A percentile compares a stretch with the other conserved stretches of the same genome.
Conservation (phyloP, 2,797 vertebrate genomes). For the Zalophus californianus region DNA sequence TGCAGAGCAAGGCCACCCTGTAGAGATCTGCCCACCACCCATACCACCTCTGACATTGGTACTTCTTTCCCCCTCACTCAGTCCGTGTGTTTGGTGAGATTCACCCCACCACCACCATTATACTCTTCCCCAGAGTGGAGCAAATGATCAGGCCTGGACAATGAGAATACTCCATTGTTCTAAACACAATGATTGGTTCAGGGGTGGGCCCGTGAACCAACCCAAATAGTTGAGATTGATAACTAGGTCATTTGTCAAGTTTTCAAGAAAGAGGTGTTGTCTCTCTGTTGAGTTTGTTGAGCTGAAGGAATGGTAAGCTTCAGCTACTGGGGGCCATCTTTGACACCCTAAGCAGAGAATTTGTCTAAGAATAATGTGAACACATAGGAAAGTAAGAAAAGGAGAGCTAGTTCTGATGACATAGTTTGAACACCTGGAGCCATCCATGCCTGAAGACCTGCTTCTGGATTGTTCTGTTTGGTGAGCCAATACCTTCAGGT, state of each 20-base stretch:
- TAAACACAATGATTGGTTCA: background rate
- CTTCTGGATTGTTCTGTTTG: background rate
- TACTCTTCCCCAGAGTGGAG: background rate
- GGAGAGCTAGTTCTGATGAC: background rate
- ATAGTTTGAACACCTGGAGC: background rate
- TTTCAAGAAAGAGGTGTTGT: background rate
- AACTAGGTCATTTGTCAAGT: background rate
- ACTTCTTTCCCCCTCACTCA: background rate
- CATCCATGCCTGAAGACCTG: background rate
- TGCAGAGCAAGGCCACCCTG: background rate
- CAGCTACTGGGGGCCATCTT: background rate
- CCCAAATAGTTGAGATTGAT: background rate
- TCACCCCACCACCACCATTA: background rate
- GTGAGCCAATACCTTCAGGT: background rate
- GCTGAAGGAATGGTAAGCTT: background rate
- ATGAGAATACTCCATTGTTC: background rate
- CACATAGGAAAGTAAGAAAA: background rate
- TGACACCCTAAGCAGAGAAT: background rate
- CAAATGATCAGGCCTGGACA: background rate
- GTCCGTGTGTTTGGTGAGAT: background rate
- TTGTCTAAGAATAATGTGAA: slow-evolving; percentile 12
- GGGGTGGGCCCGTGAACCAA: background rate
- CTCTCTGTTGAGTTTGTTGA: slow-evolving; percentile 1
- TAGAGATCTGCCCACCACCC: background rate
- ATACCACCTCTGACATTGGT: background rate